phyloP scores from a whole-genome alignment of 2,113 vertebrate genomes.

The Corythaeola cristata region DNA sequence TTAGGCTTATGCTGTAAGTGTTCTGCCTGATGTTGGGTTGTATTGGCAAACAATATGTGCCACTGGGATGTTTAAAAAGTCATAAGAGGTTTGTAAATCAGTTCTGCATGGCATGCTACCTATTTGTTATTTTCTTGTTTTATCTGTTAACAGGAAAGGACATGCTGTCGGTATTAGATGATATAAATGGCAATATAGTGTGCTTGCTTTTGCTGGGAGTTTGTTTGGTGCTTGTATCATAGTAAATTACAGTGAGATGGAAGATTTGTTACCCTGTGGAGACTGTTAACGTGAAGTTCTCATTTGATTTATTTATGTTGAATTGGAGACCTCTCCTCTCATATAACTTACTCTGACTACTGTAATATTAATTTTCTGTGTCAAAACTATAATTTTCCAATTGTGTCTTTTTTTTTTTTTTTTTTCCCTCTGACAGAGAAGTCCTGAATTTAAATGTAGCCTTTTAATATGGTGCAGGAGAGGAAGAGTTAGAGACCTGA shows the following conservation, averaged over 20 bases:
- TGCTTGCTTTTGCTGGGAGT: neutral
- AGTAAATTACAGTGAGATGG: neutral
- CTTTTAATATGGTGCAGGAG: neutral
- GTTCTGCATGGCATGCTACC: neutral
- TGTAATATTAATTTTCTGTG: neutral
- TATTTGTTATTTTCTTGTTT: constrained; percentile 41
- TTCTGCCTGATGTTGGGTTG: constrained; percentile 12
- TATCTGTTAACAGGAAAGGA: neutral
- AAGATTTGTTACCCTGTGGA: neutral
- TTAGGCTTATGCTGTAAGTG: neutral
- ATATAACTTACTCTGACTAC: neutral
- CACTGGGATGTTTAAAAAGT: constrained; percentile 29
- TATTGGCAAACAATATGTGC: neutral
- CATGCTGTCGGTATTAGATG: neutral
- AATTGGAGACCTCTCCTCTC: neutral
- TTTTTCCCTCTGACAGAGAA: neutral
- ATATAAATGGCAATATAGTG: neutral
- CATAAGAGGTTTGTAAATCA: constrained; percentile 41
- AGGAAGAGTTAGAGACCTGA: neutral
- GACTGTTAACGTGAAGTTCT: neutral
- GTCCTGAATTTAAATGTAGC: neutral
- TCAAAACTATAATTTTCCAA: neutral
- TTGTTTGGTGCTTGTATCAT: neutral
- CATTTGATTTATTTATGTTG: neutral
- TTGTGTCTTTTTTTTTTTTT: rapidly evolving